Evolutionary conservation across 2,113 vertebrate species (phyloP).

Genomic region (Ptychochromis oligacanthus): DNA sequence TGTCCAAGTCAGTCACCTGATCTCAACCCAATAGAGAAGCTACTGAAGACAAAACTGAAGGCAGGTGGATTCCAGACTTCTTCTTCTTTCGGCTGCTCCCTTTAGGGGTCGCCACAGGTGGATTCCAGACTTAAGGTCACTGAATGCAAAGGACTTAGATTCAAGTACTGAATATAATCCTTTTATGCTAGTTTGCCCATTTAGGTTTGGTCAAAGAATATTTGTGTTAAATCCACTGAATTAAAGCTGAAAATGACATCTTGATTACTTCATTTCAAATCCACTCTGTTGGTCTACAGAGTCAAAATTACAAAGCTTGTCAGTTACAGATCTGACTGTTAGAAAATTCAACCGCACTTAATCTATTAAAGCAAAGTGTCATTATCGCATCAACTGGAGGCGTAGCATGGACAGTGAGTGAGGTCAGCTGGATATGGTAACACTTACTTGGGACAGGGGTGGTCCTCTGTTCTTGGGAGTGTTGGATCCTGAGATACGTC

Average conservation of each 20-base stretch:
- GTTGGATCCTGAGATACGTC: conserved; percentile 95
- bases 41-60: too few relatives aligned
- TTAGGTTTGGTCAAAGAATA: not conserved
- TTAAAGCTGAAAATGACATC: not conserved
- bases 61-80: not conserved
- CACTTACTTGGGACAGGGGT: conserved; percentile 92
- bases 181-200: not conserved
- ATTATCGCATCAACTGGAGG: not conserved
- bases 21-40: too few relatives aligned
- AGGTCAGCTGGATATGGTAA: not conserved
- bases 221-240: not conserved
- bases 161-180: not conserved
- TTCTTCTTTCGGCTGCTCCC: too few relatives aligned
- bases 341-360: too few relatives aligned
- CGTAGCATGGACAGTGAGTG: not conserved
- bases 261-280: not conserved
- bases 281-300: not conserved
- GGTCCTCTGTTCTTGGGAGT: conserved; percentile 91
- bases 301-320: too few relatives aligned
- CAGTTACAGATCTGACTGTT: not conserved
- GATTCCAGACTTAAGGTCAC: not conserved
- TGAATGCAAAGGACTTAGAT: not conserved
- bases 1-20: too few relatives aligned
- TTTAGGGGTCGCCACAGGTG: too few relatives aligned
- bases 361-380: not conserved